A percentile compares a stretch with the other conserved stretches of the same genome.
These are phyloP conservation scores for Melieria crassipennis DNA, from an alignment of 2,888 invertebrate species.

Conservation along the genomic window DNA sequence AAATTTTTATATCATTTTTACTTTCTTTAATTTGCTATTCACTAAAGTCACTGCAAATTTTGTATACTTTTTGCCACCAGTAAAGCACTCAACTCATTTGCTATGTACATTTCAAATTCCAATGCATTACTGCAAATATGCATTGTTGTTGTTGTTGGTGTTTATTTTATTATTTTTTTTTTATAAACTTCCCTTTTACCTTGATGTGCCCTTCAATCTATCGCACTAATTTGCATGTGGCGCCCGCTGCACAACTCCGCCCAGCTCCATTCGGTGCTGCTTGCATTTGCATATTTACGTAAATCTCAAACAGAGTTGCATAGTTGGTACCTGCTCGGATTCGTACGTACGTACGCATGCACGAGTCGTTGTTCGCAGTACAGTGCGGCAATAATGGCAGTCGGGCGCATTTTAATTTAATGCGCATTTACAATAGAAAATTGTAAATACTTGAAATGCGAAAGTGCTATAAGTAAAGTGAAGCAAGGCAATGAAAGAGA, in stretches of 20 bases:
- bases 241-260: background rate
- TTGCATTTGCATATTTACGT: slow-evolving; percentile 9
- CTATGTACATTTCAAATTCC: too few relatives aligned
- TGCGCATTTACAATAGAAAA: slow-evolving; percentile 18
- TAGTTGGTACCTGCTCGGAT: too few relatives aligned
- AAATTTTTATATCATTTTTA: too few relatives aligned
- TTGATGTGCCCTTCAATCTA: slow-evolving; percentile 27
- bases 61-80: too few relatives aligned
- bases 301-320: too few relatives aligned
- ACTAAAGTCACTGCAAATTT: too few relatives aligned
- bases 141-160: too few relatives aligned
- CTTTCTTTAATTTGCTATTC: too few relatives aligned
- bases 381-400: background rate
- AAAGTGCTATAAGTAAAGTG: background rate
- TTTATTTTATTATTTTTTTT: too few relatives aligned
- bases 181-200: slow-evolving; percentile 4
- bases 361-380: background rate
- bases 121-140: too few relatives aligned
- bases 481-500: background rate
- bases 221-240: slow-evolving; percentile 21
- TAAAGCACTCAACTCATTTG: too few relatives aligned
- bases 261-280: background rate
- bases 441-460: slow-evolving; percentile 12
- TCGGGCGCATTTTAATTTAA: slow-evolving; percentile 3
- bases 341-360: background rate